These are phyloP conservation scores for Typhlomys cinereus DNA, from an alignment of 2,113 vertebrate species.

Conservation along the genomic window DNA sequence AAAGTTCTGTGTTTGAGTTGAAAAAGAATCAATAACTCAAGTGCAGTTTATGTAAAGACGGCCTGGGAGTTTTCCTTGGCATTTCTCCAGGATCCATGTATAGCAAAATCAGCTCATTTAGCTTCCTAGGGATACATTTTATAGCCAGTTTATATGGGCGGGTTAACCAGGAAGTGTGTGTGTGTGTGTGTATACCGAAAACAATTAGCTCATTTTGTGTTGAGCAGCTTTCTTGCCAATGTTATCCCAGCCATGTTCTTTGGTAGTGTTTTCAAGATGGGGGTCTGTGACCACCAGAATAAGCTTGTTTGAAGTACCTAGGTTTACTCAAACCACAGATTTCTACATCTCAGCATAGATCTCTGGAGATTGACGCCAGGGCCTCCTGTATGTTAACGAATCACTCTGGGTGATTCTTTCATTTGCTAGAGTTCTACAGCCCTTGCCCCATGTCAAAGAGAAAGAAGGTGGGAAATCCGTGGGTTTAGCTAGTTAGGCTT, in stretches of 20 bases:
- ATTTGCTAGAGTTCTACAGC: not conserved
- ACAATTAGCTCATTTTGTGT: constrained; percentile 28
- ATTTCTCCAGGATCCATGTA: constrained; percentile 44
- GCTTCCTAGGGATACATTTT: constrained; percentile 49
- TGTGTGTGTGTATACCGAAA: not conserved
- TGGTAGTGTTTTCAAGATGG: not conserved
- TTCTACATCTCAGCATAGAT: not conserved
- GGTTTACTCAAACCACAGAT: not conserved
- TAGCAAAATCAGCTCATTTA: constrained; percentile 49
- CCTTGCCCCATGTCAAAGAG: not conserved
- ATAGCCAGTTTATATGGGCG: constrained; percentile 59
- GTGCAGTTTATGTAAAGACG: constrained; percentile 53
- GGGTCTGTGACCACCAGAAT: not conserved
- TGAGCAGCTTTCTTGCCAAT: constrained; percentile 25
- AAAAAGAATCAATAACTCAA: constrained; percentile 61
- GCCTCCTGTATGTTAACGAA: not conserved
- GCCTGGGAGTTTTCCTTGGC: constrained; percentile 62
- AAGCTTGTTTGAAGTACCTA: not conserved
- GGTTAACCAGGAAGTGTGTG: constrained; percentile 45
- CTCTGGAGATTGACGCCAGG: not conserved
- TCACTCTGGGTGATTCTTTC: not conserved
- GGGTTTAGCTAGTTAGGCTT: not conserved
- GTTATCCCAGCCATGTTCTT: not conserved
- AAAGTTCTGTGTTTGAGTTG: constrained; percentile 47
- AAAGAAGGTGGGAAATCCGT: not conserved